A percentile compares a stretch with the other conserved stretches of the same genome.
These are phyloP conservation scores for rabbit (Oryctolagus cuniculus) DNA, from an alignment of 2,113 vertebrate species.

Conservation along the genomic window DNA sequence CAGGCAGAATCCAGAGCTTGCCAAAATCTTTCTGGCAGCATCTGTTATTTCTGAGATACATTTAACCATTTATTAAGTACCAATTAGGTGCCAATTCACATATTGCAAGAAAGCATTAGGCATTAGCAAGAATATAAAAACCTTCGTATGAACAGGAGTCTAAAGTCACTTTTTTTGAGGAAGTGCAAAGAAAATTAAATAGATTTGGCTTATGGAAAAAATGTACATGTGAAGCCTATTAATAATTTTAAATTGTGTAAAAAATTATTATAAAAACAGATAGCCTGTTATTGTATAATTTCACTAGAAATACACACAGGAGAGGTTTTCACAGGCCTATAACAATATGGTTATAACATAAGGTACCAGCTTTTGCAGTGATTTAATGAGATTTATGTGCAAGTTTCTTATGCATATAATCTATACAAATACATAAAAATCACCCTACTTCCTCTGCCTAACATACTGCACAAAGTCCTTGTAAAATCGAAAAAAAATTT, in stretches of 20 bases:
- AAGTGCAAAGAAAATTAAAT: not conserved
- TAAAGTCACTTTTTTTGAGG: not conserved
- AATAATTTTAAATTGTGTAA: slow-evolving; percentile 14
- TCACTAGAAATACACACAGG: slow-evolving; percentile 35
- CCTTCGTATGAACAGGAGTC: not conserved
- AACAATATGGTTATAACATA: not conserved
- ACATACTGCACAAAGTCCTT: not conserved
- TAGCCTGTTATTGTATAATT: not conserved
- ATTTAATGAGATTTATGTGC: not conserved
- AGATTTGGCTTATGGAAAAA: not conserved
- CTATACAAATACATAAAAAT: not conserved
- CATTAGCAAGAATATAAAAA: slow-evolving; percentile 26
- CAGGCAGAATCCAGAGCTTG: slow-evolving; percentile 13
- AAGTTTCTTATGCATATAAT: not conserved
- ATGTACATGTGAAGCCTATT: not conserved
- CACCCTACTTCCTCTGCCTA: not conserved
- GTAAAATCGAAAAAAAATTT: slow-evolving; percentile 6
- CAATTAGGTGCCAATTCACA: slow-evolving; percentile 57
- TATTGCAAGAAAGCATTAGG: slow-evolving; percentile 24
- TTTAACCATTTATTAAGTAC: slow-evolving; percentile 73
- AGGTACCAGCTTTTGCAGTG: not conserved
- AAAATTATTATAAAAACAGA: not conserved
- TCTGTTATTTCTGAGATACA: slow-evolving; percentile 56
- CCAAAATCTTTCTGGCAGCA: slow-evolving; percentile 64
- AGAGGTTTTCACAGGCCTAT: not conserved